A percentile compares a stretch with the other conserved stretches of the same genome.
phyloP scores from a whole-genome alignment of 2,113 vertebrate species.

The Planiliza haematocheilus region DNA sequence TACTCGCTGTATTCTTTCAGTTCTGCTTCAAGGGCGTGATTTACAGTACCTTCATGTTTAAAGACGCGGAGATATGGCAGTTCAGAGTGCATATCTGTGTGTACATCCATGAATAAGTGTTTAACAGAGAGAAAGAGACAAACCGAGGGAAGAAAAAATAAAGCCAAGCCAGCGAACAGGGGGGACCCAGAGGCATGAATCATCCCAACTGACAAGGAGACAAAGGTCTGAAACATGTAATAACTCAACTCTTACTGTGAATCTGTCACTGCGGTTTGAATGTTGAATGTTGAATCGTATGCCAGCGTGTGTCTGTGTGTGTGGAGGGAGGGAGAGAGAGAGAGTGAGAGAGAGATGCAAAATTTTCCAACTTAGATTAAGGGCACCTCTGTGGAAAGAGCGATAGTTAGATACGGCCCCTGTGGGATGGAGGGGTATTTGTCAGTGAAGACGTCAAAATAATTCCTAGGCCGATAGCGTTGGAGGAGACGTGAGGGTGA shows the following conservation, averaged over 20 bases:
- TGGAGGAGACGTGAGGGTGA: conserved; percentile 15
- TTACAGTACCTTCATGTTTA: conserved; percentile 11
- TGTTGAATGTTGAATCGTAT: conserved; percentile 55
- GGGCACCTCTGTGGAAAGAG: conserved; percentile 67
- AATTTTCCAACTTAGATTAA: conserved; percentile 57
- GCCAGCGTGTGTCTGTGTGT: conserved; percentile 29
- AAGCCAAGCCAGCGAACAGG: conserved; percentile 17
- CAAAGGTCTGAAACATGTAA: conserved; percentile 74
- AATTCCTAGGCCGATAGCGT: conserved; percentile 25
- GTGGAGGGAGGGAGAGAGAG: conserved; percentile 8
- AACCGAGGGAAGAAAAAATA: conserved; percentile 20
- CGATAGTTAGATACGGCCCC: conserved; percentile 41
- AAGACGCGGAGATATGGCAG: conserved; percentile 12
- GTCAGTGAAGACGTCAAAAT: conserved; percentile 63
- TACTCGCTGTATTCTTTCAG: background rate
- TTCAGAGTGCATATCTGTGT: conserved; percentile 22
- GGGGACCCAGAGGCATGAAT: conserved; percentile 69
- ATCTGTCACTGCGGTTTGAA: conserved; percentile 60
- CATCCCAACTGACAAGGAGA: conserved; percentile 72
- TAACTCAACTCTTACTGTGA: conserved; percentile 70
- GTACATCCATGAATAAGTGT: conserved; percentile 51
- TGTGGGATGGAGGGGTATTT: conserved; percentile 43
- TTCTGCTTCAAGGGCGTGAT: conserved; percentile 10
- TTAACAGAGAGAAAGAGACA: conserved; percentile 48
- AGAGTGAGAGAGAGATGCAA: conserved; percentile 20